phyloP scores from a whole-genome alignment of 2,113 vertebrate genomes.

The Rhinolophus sinicus region DNA sequence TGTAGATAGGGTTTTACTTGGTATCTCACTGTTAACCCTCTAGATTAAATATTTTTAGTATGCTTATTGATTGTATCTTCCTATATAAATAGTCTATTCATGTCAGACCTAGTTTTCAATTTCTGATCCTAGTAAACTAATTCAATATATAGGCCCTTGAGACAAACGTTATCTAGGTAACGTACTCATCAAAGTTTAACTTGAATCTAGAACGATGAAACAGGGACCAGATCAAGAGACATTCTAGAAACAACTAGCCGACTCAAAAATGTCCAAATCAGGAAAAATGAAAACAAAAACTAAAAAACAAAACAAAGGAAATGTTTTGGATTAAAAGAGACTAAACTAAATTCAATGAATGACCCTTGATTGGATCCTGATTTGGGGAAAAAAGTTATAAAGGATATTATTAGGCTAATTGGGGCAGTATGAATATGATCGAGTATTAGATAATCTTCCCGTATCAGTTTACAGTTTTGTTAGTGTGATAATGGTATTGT shows the following conservation, averaged over 20 bases:
- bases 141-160: background rate
- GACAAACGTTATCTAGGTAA: background rate
- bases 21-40: background rate
- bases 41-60: background rate
- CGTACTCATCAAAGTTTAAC: background rate
- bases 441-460: background rate
- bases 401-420: background rate
- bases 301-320: background rate
- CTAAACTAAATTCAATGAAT: background rate
- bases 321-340: background rate
- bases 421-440: background rate
- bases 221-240: background rate
- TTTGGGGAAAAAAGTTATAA: background rate
- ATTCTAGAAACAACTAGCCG: background rate
- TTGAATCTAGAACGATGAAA: background rate
- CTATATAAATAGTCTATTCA: background rate
- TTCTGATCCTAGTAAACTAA: background rate
- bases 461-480: background rate
- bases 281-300: background rate
- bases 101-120: background rate
- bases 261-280: background rate
- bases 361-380: background rate
- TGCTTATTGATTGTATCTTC: background rate
- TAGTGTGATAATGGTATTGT: background rate
- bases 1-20: background rate